A percentile compares a stretch with the other conserved stretches of the same genome.
Conservation (phyloP, 2,888 invertebrate species). For the Dastarcus helophoroides region DNA sequence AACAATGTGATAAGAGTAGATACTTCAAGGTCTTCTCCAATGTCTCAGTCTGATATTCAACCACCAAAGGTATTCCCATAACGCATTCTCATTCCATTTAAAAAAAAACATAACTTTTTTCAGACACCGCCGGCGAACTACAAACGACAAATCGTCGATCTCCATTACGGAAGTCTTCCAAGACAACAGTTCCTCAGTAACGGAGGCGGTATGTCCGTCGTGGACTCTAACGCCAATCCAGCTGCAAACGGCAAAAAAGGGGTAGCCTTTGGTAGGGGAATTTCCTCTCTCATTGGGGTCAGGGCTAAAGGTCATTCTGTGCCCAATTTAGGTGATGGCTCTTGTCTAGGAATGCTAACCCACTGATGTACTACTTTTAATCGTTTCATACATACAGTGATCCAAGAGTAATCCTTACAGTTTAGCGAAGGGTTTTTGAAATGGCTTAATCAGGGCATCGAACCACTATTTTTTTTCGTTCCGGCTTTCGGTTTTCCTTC, state of each 20-base stretch:
- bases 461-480: no score
- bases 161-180: slow-evolving; percentile 73
- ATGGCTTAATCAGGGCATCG: no score
- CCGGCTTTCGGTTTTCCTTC: no score
- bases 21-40: slow-evolving; percentile 18
- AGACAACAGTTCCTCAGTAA: slow-evolving; percentile 49
- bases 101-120: no score
- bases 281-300: slow-evolving; percentile 42
- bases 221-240: slow-evolving; percentile 38
- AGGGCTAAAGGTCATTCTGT: slow-evolving; percentile 73
- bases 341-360: slow-evolving; percentile 40
- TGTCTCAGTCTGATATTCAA: slow-evolving; percentile 20
- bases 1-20: slow-evolving; percentile 28
- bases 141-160: slow-evolving; percentile 60
- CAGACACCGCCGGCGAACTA: slow-evolving; percentile 67
- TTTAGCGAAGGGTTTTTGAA: no score
- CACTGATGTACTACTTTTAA: no score
- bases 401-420: no score
- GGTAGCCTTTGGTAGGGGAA: slow-evolving; percentile 63
- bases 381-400: no score
- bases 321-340: slow-evolving; percentile 74
- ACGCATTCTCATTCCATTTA: no score
- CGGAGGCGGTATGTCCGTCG: slow-evolving; percentile 24
- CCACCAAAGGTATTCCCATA: slow-evolving; percentile 34
- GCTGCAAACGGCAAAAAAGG: slow-evolving; percentile 43